Evolutionary conservation across 37 sponge, comb jelly and placozoan species (phyloP).

Genomic region (Chondrosia reniformis): DNA sequence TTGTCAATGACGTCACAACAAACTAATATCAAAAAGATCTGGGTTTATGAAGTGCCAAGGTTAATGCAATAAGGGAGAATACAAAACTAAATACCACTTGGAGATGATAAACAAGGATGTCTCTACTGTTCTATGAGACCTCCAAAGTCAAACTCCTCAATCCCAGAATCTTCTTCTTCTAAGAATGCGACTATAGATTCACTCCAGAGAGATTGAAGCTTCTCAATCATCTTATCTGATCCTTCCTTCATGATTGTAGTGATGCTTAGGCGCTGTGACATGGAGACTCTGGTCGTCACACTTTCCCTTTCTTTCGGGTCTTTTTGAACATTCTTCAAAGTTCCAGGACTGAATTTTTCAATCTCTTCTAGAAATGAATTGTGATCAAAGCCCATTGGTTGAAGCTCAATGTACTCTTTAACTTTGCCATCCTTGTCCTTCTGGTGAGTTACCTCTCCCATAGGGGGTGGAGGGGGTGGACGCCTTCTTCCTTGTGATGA

Average conservation of each 20-base stretch:
- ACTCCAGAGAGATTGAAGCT: slow-evolving; percentile 12
- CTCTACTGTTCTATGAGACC: too few species aligned
- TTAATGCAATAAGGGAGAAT: too few species aligned
- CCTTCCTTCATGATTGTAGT: background rate
- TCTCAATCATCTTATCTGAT: slow-evolving; percentile 10
- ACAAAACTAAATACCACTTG: too few species aligned
- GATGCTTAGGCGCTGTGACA: background rate
- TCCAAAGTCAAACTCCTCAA: background rate
- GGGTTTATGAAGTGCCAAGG: too few species aligned
- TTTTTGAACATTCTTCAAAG: background rate
- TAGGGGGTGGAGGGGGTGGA: slow-evolving; percentile 12
- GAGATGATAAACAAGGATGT: too few species aligned
- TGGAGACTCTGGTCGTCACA: background rate
- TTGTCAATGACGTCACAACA: too few species aligned
- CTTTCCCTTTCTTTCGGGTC: background rate
- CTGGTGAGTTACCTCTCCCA: background rate
- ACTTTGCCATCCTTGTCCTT: too few species aligned
- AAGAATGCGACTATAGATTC: slow-evolving; percentile 8
- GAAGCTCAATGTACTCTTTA: background rate
- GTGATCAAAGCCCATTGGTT: background rate
- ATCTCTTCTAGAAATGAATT: background rate
- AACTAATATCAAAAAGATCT: too few species aligned
- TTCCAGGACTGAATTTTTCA: background rate
- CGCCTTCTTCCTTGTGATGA: background rate
- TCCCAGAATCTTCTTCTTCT: background rate